Percentiles rank a stretch among this genome's conserved stretches.
Evolutionary conservation across 2,888 invertebrate genomes (phyloP).

Genomic region (Branchipolynoe longqiensis): DNA sequence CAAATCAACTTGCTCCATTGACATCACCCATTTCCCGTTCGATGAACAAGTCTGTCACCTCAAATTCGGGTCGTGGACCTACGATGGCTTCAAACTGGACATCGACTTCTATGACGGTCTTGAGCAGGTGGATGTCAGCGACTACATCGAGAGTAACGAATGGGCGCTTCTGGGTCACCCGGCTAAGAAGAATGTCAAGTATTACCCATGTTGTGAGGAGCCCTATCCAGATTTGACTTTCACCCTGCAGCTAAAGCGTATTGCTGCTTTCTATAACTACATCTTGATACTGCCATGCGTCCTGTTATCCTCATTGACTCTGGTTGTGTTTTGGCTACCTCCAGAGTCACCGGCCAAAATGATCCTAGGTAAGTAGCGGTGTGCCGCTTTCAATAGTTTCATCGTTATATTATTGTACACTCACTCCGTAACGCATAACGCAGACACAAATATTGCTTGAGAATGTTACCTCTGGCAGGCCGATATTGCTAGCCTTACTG

Average conservation of each 20-base stretch:
- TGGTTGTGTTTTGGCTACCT: slow-evolving; percentile 82
- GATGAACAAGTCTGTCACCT: slow-evolving; percentile 80
- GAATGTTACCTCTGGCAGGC: no score
- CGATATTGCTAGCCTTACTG: no score
- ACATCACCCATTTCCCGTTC: slow-evolving; percentile 81
- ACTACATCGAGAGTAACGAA: slow-evolving; percentile 80
- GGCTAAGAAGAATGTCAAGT: slow-evolving; percentile 74
- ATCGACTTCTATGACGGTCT: slow-evolving; percentile 69
- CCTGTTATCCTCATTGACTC: slow-evolving; percentile 81
- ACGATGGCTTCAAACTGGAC: slow-evolving; percentile 78
- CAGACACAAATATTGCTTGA: no score
- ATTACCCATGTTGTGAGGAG: slow-evolving; percentile 78
- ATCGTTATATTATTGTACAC: no score
- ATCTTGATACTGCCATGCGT: slow-evolving; percentile 82
- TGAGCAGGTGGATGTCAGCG: slow-evolving; percentile 69
- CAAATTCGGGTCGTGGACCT: slow-evolving; percentile 82
- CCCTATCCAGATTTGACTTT: slow-evolving; percentile 80
- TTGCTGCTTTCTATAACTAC: slow-evolving; percentile 78
- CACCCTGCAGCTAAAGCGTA: slow-evolving; percentile 73
- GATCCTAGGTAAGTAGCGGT: slow-evolving; percentile 78
- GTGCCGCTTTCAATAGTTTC: no score
- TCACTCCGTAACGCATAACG: no score
- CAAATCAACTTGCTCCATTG: slow-evolving; percentile 80
- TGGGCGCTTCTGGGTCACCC: slow-evolving; percentile 79
- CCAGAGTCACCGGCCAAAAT: slow-evolving; percentile 82